Evolutionary conservation across 2,888 invertebrate species (phyloP), one percentile per base, ranked within the genome.

Genomic region (Thecophora atra): DNA sequence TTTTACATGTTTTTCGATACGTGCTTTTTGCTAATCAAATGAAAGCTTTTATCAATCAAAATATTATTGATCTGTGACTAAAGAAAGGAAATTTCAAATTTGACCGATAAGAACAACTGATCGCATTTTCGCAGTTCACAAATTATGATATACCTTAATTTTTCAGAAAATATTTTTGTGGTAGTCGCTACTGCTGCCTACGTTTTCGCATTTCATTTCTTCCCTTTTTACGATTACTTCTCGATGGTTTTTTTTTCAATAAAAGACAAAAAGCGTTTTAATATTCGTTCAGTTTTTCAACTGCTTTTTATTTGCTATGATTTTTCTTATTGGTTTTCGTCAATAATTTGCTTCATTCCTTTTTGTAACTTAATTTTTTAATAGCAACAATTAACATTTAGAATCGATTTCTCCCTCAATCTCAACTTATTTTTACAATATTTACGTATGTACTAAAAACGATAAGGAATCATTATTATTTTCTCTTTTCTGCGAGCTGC

Each of bases 331-430:
- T 70, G 24, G 15, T 21, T 44, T 42, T 60, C 54, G 52, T 60
- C 44, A 24, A 37, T 44, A 24, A 68, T 56, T 70, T 26, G 21
- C 44, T 70, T 56, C n/a, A n/a, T n/a, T n/a, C n/a, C 37, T 70
- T 60, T 47, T 60, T 70, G 13, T 52, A 28, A 19, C 65, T 54
- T 70, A 60, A 37, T 60, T 70, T 70, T 70, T 70, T 44, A 69
- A 69, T 70, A 71, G 65, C 65, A 71, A 71, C 71, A 71, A 71
- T 65, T 71, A 71, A 71, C 71, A 71, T 71, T 71, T 71, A 71
- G 71, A 71, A 71, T 71, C 65, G 47, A 62, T 65, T 71, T 70
- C 52, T 64, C 21, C 7, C 47, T 62, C 42, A 62, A 30, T 47
- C 60, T 60, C 30, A 69, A 54, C 17, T 30, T 30, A 6, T 30